These are phyloP conservation scores for Andrena fulva DNA, from an alignment of 2,888 invertebrate genomes.

Conservation along the genomic window DNA sequence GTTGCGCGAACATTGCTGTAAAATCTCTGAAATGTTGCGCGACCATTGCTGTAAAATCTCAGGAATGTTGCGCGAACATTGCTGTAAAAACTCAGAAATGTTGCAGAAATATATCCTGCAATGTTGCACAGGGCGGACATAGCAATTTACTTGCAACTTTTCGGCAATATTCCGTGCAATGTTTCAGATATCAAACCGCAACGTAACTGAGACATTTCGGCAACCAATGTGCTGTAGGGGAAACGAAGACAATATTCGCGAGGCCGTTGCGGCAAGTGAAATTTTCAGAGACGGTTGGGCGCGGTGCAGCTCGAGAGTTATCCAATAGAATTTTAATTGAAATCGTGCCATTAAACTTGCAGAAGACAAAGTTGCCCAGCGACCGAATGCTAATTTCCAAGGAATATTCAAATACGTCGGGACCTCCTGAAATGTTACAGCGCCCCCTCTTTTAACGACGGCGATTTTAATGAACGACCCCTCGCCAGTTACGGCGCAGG, in stretches of 20 bases:
- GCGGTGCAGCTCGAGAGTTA: conserved; percentile 7
- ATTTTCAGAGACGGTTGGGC: not conserved
- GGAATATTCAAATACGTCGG: conserved; percentile 44
- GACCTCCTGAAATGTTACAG: conserved; percentile 33
- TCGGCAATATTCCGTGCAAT: too few species aligned
- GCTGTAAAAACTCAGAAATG: too few species aligned
- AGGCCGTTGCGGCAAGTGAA: not conserved
- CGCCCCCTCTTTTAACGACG: conserved; percentile 25
- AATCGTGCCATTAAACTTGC: conserved; percentile 27
- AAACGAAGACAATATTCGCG: not conserved
- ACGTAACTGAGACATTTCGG: too few species aligned
- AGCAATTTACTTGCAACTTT: too few species aligned
- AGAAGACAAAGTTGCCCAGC: conserved; percentile 7
- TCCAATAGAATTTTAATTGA: conserved; percentile 36
- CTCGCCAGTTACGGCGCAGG: conserved; percentile 9
- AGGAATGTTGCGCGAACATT: too few species aligned
- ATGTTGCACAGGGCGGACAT: too few species aligned
- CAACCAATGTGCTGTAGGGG: too few species aligned
- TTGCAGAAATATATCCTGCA: too few species aligned
- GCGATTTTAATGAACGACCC: conserved; percentile 44
- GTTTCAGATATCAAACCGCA: too few species aligned
- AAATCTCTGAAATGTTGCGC: too few species aligned
- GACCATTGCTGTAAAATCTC: too few species aligned
- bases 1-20: too few species aligned
- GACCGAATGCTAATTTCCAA: conserved; percentile 43